phyloP scores from a whole-genome alignment of 2,797 vertebrate species.

The Oreortyx pictus region DNA sequence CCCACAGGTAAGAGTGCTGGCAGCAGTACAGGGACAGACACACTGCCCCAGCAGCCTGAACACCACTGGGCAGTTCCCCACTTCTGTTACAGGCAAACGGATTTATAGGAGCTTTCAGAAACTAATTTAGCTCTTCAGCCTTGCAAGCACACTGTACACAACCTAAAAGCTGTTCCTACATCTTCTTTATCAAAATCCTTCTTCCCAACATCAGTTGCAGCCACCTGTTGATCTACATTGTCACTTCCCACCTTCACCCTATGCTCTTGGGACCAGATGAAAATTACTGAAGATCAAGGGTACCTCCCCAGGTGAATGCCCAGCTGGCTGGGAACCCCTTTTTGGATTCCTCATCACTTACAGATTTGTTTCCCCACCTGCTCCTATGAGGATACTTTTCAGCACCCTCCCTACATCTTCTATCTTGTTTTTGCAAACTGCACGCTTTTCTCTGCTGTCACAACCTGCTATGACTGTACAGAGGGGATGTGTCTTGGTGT shows the following conservation, averaged over 20 bases:
- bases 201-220: not conserved
- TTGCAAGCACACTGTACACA: not conserved
- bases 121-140: not conserved
- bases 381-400: not conserved
- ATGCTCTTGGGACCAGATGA: not conserved
- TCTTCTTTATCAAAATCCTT: not conserved
- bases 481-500: not conserved
- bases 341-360: not conserved
- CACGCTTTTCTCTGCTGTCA: not conserved
- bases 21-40: accelerated
- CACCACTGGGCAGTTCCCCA: accelerated
- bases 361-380: not conserved
- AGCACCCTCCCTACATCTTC: not conserved
- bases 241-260: not conserved
- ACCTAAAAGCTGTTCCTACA: not conserved
- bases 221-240: not conserved
- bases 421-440: not conserved
- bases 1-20: accelerated
- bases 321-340: not conserved
- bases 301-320: not conserved
- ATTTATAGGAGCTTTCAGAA: not conserved
- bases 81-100: accelerated
- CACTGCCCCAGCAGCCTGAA: not conserved
- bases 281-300: not conserved
- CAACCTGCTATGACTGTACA: not conserved